A percentile compares a stretch with the other conserved stretches of the same genome.
These are phyloP conservation scores for Gyrodactylus salaris DNA, from an alignment of 1,140 invertebrate genomes.

Conservation along the genomic window DNA sequence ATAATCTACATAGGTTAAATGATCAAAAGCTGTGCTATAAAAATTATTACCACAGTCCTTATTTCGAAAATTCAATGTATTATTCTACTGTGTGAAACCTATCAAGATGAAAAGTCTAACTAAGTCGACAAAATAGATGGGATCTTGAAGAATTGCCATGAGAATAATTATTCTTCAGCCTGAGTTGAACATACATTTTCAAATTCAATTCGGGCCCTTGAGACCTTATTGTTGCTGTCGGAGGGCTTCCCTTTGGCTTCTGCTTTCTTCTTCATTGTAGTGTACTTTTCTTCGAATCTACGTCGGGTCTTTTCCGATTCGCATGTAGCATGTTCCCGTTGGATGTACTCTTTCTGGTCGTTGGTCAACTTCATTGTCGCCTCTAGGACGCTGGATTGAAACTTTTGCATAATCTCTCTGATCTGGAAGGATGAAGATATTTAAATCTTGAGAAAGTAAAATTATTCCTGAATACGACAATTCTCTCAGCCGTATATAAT, in stretches of 20 bases:
- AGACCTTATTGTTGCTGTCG: background rate
- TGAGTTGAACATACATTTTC: background rate
- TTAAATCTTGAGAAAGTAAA: background rate
- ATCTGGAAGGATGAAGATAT: background rate
- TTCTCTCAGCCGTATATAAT: too few relatives aligned
- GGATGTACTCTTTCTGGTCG: background rate
- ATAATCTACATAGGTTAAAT: too few relatives aligned
- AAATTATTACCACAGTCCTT: too few relatives aligned
- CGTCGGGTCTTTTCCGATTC: background rate
- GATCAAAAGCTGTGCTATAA: too few relatives aligned
- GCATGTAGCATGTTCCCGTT: background rate
- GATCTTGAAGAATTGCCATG: too few relatives aligned
- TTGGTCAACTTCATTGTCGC: background rate
- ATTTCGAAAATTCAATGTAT: too few relatives aligned
- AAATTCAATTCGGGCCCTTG: background rate
- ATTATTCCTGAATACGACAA: background rate
- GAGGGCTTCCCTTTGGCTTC: background rate
- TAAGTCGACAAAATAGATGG: background rate
- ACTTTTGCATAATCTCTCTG: background rate
- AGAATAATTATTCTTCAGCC: too few relatives aligned
- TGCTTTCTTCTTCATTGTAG: background rate
- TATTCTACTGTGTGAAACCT: background rate
- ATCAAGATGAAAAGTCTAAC: background rate
- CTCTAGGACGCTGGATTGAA: background rate
- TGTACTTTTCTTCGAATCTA: background rate